A percentile compares a stretch with the other conserved stretches of the same genome.
Conservation (phyloP, 2,113 vertebrate genomes). For the Andinoacara biseriatus region DNA sequence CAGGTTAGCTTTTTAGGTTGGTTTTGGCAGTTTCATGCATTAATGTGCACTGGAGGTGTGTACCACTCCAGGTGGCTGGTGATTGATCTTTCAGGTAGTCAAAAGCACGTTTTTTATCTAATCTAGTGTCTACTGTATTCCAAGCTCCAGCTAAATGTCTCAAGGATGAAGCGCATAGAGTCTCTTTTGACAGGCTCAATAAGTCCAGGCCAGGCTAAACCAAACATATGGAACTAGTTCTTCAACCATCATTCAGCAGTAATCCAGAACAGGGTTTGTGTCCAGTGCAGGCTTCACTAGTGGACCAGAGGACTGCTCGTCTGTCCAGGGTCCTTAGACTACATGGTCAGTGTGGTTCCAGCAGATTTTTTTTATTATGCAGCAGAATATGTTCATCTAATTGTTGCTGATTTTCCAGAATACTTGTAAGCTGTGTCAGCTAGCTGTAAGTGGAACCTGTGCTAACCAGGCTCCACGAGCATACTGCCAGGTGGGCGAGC, state of each 20-base stretch:
- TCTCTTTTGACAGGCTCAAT: conserved; percentile 28
- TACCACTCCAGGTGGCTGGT: conserved; percentile 55
- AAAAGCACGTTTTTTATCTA: conserved; percentile 22
- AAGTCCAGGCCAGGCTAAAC: conserved; percentile 22
- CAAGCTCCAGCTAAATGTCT: conserved; percentile 15
- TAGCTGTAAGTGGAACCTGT: conserved; percentile 27
- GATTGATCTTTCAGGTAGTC: conserved; percentile 51
- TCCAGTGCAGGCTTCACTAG: conserved; percentile 3
- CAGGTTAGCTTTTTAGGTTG: conserved; percentile 67
- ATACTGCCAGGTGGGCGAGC: conserved; percentile 57
- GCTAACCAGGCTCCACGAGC: conserved; percentile 60
- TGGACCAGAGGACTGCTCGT: conserved; percentile 19
- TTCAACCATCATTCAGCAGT: conserved; percentile 45
- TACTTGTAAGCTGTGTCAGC: neutral
- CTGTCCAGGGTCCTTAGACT: conserved; percentile 22
- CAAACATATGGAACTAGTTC: conserved; percentile 11
- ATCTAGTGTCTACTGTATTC: conserved; percentile 18
- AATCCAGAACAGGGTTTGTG: conserved; percentile 26
- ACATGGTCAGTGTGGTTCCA: conserved; percentile 19
- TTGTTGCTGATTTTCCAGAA: neutral
- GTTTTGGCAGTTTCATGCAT: conserved; percentile 74
- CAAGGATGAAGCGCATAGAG: neutral
- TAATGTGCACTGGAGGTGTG: conserved; percentile 52
- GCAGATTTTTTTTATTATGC: neutral
- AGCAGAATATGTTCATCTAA: neutral